phyloP scores from a whole-genome alignment of 2,113 vertebrate genomes.

The Boleophthalmus pectinirostris region DNA sequence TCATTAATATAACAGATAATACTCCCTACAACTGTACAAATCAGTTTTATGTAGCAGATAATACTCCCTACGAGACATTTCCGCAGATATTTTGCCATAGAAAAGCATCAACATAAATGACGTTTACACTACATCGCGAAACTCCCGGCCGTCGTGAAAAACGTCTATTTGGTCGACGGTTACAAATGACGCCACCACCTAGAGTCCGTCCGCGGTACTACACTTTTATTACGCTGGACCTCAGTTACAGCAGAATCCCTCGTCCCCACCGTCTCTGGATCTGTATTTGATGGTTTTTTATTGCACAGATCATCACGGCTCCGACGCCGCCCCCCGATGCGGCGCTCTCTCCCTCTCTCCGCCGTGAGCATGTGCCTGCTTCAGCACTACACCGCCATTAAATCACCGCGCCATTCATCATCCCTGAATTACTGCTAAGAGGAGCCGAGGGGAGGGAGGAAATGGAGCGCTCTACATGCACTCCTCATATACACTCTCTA shows the following conservation, averaged over 20 bases:
- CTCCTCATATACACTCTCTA: conserved; percentile 17
- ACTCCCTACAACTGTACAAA: no score
- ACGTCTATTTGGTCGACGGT: neutral
- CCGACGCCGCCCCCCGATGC: conserved; percentile 27
- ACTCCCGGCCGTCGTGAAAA: no score
- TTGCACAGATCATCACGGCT: conserved; percentile 34
- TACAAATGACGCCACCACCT: neutral
- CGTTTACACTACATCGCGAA: no score
- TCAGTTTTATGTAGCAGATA: no score
- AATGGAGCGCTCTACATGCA: neutral
- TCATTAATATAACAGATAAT: no score
- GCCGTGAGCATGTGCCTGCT: conserved; percentile 46
- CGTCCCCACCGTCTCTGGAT: neutral
- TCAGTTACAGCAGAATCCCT: neutral
- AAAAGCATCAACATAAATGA: no score
- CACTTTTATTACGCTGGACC: neutral
- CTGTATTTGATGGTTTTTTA: conserved; percentile 22
- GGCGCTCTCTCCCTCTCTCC: conserved; percentile 32
- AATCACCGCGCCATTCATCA: conserved; percentile 54
- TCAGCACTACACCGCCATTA: conserved; percentile 63
- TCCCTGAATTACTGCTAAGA: conserved; percentile 40
- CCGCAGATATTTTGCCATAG: no score
- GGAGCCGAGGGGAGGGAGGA: neutral
- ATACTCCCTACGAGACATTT: no score
- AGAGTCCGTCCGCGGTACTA: neutral